A percentile compares a stretch with the other conserved stretches of the same genome.
These are phyloP conservation scores for Orius insidiosus DNA, from an alignment of 1,140 invertebrate species.

Conservation along the genomic window DNA sequence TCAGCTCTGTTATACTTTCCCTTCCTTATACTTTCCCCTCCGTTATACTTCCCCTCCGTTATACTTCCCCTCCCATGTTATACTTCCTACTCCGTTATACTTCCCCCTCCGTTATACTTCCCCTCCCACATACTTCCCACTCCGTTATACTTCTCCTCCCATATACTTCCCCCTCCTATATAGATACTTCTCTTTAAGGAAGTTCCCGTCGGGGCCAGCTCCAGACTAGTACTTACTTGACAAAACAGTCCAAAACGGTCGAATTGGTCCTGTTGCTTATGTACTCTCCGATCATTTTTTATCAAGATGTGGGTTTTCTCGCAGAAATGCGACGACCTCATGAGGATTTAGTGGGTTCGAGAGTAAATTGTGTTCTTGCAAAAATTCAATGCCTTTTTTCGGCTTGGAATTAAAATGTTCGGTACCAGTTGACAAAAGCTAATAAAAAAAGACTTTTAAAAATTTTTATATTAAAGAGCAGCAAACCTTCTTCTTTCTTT, in stretches of 20 bases:
- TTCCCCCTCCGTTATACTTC: too few species aligned
- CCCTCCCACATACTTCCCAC: too few species aligned
- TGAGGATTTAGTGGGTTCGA: slow-evolving; percentile 57
- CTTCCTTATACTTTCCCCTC: too few species aligned
- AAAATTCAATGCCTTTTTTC: slow-evolving; percentile 78
- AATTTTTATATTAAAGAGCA: slow-evolving; percentile 11
- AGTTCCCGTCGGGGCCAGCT: too few species aligned
- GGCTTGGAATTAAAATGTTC: slow-evolving; percentile 90
- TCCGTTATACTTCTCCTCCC: too few species aligned
- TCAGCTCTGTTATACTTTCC: too few species aligned
- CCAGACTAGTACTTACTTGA: too few species aligned
- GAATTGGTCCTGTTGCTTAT: slow-evolving; percentile 59
- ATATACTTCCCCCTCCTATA: too few species aligned
- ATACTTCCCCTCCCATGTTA: too few species aligned
- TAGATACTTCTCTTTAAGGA: too few species aligned
- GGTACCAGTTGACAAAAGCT: slow-evolving; percentile 66
- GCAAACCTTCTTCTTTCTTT: slow-evolving; percentile 64
- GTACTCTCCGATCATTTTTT: slow-evolving; percentile 95
- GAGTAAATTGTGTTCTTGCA: slow-evolving; percentile 79
- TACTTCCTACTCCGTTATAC: too few species aligned
- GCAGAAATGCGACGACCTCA: slow-evolving; percentile 73
- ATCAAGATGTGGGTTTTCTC: slow-evolving; percentile 85
- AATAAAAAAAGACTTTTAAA: slow-evolving; percentile 20
- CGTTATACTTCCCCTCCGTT: too few species aligned
- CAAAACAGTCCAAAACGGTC: slow-evolving; percentile 42